phyloP scores from a whole-genome alignment of 2,797 vertebrate species.

The Philypnodon macrostomus region DNA sequence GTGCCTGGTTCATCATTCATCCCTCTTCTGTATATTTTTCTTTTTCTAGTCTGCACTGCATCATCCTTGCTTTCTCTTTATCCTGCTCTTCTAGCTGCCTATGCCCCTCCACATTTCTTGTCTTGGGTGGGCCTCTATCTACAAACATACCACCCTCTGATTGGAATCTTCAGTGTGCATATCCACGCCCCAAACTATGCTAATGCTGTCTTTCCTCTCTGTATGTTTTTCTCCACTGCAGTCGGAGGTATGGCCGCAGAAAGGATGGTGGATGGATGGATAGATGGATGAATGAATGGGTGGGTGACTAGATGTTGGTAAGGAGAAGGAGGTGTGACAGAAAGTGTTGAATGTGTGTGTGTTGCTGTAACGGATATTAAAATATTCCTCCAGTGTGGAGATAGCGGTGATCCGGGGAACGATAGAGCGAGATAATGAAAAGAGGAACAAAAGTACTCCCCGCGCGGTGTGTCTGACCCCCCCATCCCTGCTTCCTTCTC shows the following conservation, averaged over 20 bases:
- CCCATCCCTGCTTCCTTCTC: constrained; percentile 59
- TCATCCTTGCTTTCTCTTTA: constrained; percentile 41
- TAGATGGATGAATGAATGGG: constrained; percentile 23
- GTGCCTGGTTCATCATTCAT: constrained; percentile 46
- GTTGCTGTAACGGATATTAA: constrained; percentile 82
- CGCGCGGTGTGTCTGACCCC: constrained; percentile 69
- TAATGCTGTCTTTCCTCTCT: constrained; percentile 28
- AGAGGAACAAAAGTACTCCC: constrained; percentile 85
- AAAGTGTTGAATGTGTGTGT: constrained; percentile 33
- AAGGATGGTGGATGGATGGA: constrained; percentile 14
- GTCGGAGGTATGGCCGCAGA: constrained; percentile 56
- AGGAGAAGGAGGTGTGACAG: constrained; percentile 47
- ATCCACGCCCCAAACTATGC: constrained; percentile 23
- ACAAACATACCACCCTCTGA: constrained; percentile 27
- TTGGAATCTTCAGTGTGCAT: constrained; percentile 44
- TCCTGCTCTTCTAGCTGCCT: constrained; percentile 32
- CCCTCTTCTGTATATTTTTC: constrained; percentile 33
- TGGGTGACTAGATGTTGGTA: constrained; percentile 70
- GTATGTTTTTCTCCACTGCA: constrained; percentile 51
- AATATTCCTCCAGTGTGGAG: constrained; percentile 80
- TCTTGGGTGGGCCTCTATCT: constrained; percentile 38
- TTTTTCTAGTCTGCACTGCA: constrained; percentile 35
- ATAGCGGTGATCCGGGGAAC: constrained; percentile 81
- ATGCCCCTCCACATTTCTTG: constrained; percentile 27
- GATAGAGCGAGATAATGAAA: constrained; percentile 85